Conservation (phyloP, 2,113 vertebrate species). For the Fregata magnificens region DNA sequence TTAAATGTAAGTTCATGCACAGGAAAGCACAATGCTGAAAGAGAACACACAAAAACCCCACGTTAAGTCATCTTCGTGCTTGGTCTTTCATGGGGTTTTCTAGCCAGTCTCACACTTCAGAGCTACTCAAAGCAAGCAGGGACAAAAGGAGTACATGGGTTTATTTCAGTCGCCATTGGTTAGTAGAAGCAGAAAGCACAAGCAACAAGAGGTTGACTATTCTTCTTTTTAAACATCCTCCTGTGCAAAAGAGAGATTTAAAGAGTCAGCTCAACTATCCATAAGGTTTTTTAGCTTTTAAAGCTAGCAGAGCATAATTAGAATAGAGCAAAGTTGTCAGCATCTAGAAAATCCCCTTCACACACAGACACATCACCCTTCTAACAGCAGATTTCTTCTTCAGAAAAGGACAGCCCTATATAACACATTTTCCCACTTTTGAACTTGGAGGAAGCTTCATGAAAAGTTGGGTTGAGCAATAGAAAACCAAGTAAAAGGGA, state of each 20-base stretch:
- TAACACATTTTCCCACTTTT: not conserved
- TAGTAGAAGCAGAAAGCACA: not conserved
- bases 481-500: fast-evolving
- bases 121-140: not conserved
- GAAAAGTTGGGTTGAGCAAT: fast-evolving
- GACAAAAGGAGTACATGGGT: not conserved
- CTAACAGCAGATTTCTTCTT: not conserved
- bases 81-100: not conserved
- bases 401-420: too few relatives aligned
- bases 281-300: not conserved
- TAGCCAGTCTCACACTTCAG: not conserved
- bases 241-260: not conserved
- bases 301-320: fast-evolving
- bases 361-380: not conserved
- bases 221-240: not conserved
- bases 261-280: not conserved
- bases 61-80: not conserved
- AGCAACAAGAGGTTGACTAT: not conserved
- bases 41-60: not conserved
- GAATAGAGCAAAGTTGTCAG: fast-evolving
- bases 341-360: not conserved
- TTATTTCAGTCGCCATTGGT: not conserved
- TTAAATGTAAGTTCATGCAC: not conserved
- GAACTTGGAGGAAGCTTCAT: fast-evolving
- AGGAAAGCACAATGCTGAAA: not conserved